Evolutionary conservation across 2,888 invertebrate species (phyloP), one percentile per base, ranked within the genome.

Genomic region (Cantharis flavilabris): DNA sequence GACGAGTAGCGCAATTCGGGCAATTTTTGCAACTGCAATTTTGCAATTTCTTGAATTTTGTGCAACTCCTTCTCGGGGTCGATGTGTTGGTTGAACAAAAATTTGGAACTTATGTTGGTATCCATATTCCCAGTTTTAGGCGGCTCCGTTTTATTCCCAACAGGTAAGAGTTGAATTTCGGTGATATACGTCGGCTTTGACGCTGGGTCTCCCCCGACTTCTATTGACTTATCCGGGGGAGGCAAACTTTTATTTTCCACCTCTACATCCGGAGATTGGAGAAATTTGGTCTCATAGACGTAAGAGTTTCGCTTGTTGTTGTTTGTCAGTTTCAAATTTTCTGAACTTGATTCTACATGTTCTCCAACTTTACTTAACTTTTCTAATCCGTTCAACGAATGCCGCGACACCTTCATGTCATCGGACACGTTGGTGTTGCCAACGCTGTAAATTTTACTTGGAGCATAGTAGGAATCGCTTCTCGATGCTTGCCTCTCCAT

Each of bases 351-450:
- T 16, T 33, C 75, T 0, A 23, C 14, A 71, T 92, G 92, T 78
- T 71, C 49, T 26, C 70, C 90, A 33, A 92, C 91, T 2, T 92
- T 92, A 49, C n/a, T 49, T 2, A 9, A 7, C 86, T 92, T 92
- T 83, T 93, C 93, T 82, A 92, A 87, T 81, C 91, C 92, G 63
- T 92, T 92, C 78, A 92, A 90, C 9, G 92, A 90, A 84, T 91
- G 91, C 65, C 92, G 88, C 0, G 92, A 92, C 13, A 92, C 91
- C 88, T 92, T 92, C 76, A 92, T 88, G 83, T 92, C 92, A 84
- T 92, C 92, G 9, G 92, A 91, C 78, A 92, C 89, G 80, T 92
- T 92, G 0, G 91, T 92, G 79, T 92, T 92, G 76, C 90, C 69
- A 18, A 72, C 62, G 49, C 49, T 49, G 9, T 49, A 49, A 69